Conservation (phyloP, 2,113 vertebrate genomes). For the Panurus biarmicus region DNA sequence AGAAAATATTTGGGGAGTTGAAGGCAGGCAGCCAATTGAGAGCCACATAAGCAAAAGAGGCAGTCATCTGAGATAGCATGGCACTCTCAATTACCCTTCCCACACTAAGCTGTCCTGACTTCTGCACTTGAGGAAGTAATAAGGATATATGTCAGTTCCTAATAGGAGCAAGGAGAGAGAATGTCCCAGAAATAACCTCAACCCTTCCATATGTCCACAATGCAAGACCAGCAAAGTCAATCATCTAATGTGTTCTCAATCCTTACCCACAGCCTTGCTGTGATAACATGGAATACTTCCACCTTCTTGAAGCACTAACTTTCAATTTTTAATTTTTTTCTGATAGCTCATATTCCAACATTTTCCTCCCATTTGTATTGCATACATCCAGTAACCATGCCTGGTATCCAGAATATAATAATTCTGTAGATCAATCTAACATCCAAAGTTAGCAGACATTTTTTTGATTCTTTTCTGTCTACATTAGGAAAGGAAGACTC, state of each 20-base stretch:
- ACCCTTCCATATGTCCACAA: background rate
- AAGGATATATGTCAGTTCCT: background rate
- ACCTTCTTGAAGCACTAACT: background rate
- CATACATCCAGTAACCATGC: background rate
- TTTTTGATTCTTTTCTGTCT: background rate
- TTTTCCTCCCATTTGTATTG: background rate
- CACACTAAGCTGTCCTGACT: background rate
- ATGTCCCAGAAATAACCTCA: background rate
- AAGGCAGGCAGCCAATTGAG: background rate
- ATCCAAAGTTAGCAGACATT: background rate
- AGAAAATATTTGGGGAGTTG: background rate
- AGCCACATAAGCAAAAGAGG: background rate
- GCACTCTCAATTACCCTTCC: background rate
- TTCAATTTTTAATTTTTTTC: background rate
- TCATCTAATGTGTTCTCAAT: background rate
- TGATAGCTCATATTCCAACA: background rate
- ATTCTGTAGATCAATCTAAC: background rate
- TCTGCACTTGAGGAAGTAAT: background rate
- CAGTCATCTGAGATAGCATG: background rate
- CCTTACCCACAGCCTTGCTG: background rate
- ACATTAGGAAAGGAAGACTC: background rate
- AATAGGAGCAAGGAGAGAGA: background rate
- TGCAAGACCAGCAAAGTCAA: background rate
- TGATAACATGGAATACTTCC: background rate
- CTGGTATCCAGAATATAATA: background rate